Percentiles rank a stretch among this genome's conserved stretches.
Conservation (phyloP, 1,140 invertebrate genomes). For the Ostrea denselamellosa region DNA sequence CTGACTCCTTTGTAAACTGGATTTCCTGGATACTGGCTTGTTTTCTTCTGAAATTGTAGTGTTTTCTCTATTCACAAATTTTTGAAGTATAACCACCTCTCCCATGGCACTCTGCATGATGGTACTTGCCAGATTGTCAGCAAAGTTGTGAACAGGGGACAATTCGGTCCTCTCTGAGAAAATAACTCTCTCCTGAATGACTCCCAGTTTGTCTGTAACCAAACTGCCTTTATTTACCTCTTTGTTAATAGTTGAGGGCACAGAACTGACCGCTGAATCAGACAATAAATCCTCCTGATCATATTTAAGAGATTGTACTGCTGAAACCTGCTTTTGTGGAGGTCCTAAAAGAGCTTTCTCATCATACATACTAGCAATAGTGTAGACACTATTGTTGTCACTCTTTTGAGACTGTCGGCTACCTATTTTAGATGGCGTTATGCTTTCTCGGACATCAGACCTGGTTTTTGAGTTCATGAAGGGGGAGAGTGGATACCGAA, state of each 20-base stretch:
- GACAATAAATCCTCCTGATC: background rate
- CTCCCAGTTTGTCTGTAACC: conserved; percentile 19
- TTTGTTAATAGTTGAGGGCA: background rate
- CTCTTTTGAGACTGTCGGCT: background rate
- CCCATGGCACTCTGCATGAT: conserved; percentile 55
- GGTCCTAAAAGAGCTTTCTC: background rate
- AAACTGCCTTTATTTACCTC: background rate
- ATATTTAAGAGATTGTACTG: background rate
- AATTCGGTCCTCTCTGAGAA: conserved; percentile 13
- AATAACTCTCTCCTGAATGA: conserved; percentile 28
- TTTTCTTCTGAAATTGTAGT: conserved; percentile 7
- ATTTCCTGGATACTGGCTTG: background rate
- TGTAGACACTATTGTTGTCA: conserved; percentile 24
- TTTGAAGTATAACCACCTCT: conserved; percentile 45
- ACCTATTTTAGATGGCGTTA: conserved; percentile 23
- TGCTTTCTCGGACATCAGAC: conserved; percentile 42
- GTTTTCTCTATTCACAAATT: conserved; percentile 22
- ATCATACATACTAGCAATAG: conserved; percentile 27
- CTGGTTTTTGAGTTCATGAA: conserved; percentile 56
- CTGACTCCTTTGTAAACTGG: conserved; percentile 43
- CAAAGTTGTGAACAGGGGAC: conserved; percentile 43
- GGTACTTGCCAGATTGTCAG: conserved; percentile 57
- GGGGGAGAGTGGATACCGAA: conserved; percentile 65
- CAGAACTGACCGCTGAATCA: background rate
- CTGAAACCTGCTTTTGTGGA: background rate